Percentiles rank a stretch among this genome's conserved stretches.
Evolutionary conservation across 2,888 invertebrate species (phyloP).

Genomic region (Pollenia angustigena): DNA sequence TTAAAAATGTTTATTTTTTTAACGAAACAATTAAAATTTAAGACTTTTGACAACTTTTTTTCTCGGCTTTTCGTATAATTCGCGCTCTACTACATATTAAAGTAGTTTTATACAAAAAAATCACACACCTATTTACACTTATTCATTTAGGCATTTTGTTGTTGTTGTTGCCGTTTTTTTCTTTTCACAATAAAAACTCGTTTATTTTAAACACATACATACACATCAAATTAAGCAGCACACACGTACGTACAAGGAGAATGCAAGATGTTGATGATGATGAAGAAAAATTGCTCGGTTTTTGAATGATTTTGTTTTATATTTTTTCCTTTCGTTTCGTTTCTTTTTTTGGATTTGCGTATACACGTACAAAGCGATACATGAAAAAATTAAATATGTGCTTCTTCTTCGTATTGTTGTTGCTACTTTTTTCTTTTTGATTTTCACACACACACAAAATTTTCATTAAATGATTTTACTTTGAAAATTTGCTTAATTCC

Average conservation of each 20-base stretch:
- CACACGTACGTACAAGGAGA: slow-evolving; percentile 43
- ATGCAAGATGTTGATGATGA: slow-evolving; percentile 41
- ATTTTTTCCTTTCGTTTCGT: slow-evolving; percentile 26
- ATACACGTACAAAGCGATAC: slow-evolving; percentile 41
- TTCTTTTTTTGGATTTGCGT: slow-evolving; percentile 54
- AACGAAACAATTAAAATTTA: neutral
- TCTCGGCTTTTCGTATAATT: slow-evolving; percentile 51
- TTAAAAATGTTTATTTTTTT: neutral
- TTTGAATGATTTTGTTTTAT: slow-evolving; percentile 60
- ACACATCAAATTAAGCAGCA: neutral
- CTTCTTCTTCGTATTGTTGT: slow-evolving; percentile 59
- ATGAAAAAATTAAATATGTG: slow-evolving; percentile 39
- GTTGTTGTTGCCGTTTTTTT: neutral
- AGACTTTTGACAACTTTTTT: slow-evolving; percentile 13
- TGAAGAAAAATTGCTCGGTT: slow-evolving; percentile 62
- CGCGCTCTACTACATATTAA: slow-evolving; percentile 34
- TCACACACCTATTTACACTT: slow-evolving; percentile 62
- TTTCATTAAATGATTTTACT: slow-evolving; percentile 42
- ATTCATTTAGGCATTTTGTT: slow-evolving; percentile 6
- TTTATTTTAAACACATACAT: slow-evolving; percentile 45
- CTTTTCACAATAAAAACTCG: slow-evolving; percentile 63
- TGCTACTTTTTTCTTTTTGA: slow-evolving; percentile 59
- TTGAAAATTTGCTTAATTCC: slow-evolving; percentile 18
- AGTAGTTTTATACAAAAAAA: slow-evolving; percentile 29
- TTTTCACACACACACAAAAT: slow-evolving; percentile 45